phyloP scores from a whole-genome alignment of 2,888 invertebrate species.

The Diaphora mendica region DNA sequence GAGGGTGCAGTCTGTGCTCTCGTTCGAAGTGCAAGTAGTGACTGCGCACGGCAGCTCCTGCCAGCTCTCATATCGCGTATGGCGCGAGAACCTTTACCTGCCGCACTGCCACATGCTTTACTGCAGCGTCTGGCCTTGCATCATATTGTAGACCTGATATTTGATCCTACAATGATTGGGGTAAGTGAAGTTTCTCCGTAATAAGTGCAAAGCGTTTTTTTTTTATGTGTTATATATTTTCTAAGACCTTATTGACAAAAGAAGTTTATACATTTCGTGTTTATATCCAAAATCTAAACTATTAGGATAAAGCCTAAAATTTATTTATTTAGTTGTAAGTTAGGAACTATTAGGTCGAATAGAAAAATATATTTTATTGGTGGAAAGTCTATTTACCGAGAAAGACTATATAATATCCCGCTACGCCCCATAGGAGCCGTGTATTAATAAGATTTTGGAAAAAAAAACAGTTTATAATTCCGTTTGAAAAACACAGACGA shows the following conservation, averaged over 20 bases:
- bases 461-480: not conserved
- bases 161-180: constrained; percentile 74
- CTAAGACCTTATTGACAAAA: not conserved
- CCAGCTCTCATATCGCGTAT: constrained; percentile 80
- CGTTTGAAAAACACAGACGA: not conserved
- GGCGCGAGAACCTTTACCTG: constrained; percentile 82
- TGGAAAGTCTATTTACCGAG: too few relatives aligned
- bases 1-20: constrained; percentile 82
- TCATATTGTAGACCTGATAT: constrained; percentile 77
- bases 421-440: too few relatives aligned
- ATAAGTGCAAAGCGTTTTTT: not conserved
- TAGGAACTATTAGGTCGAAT: not conserved
- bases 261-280: not conserved
- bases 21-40: constrained; percentile 71
- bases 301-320: too few relatives aligned
- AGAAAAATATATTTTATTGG: not conserved
- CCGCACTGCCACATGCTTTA: constrained; percentile 80
- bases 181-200: constrained; percentile 55
- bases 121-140: constrained; percentile 77
- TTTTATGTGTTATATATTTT: not conserved
- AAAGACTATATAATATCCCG: too few relatives aligned
- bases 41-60: constrained; percentile 72
- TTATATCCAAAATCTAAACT: too few relatives aligned
- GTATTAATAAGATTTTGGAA: too few relatives aligned
- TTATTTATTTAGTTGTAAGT: too few relatives aligned